Conservation (phyloP, 1,140 invertebrate species). For the Acyrthosiphon pisum region DNA sequence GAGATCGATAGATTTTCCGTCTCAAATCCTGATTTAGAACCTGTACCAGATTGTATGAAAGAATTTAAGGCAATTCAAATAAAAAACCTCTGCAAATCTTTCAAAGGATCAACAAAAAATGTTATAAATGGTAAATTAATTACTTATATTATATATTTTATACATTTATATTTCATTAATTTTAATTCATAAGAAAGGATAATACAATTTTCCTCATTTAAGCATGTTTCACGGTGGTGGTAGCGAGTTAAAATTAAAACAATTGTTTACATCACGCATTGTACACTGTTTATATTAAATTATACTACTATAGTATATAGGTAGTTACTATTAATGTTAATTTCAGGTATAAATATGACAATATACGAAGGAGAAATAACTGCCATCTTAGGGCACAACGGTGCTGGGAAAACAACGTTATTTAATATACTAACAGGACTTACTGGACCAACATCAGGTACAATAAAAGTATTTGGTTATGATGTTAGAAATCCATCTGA, state of each 20-base stretch:
- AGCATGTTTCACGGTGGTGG: too few relatives aligned
- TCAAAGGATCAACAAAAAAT: slow-evolving; percentile 68
- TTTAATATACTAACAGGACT: slow-evolving; percentile 88
- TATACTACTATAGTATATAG: not conserved
- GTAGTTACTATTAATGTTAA: not conserved
- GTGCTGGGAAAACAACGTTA: slow-evolving; percentile 85
- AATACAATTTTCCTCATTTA: not conserved
- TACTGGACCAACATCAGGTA: slow-evolving; percentile 75
- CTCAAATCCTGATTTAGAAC: slow-evolving; percentile 71
- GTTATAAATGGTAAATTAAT: slow-evolving; percentile 66
- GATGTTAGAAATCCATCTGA: slow-evolving; percentile 68
- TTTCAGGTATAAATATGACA: slow-evolving; percentile 69
- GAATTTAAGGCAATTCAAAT: slow-evolving; percentile 79
- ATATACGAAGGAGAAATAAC: slow-evolving; percentile 87
- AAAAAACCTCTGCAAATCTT: slow-evolving; percentile 75
- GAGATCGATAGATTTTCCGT: slow-evolving; percentile 34
- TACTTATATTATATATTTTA: not conserved
- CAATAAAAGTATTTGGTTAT: slow-evolving; percentile 78
- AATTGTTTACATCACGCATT: not conserved
- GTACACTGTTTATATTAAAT: not conserved
- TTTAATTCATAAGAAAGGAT: not conserved
- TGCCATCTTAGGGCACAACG: slow-evolving; percentile 87
- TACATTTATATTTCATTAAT: not conserved
- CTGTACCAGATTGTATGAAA: slow-evolving; percentile 74
- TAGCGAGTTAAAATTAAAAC: too few relatives aligned